A percentile compares a stretch with the other conserved stretches of the same genome.
Evolutionary conservation across 2,888 invertebrate species (phyloP).

Genomic region (Coelinius sp.): DNA sequence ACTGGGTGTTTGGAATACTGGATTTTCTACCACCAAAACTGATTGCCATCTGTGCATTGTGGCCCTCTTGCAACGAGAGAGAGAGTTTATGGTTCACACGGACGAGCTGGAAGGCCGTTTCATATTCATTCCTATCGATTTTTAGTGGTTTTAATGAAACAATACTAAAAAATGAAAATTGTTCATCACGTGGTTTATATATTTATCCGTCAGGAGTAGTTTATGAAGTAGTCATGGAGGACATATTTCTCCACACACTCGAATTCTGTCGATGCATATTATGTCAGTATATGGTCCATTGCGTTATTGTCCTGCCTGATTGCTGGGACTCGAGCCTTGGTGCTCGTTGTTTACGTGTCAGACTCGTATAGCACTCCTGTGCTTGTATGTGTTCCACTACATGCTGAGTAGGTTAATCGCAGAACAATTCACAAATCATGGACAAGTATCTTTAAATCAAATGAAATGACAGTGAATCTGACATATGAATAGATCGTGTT

Average conservation of each 20-base stretch:
- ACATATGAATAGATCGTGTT: neutral
- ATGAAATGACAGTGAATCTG: neutral
- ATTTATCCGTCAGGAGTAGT: neutral
- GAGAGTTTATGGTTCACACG: neutral
- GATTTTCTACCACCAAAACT: conserved; percentile 7
- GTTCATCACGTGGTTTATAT: neutral
- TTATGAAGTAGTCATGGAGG: conserved; percentile 7
- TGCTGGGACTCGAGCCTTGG: conserved; percentile 11
- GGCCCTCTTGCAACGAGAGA: neutral
- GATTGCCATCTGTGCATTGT: conserved; percentile 12
- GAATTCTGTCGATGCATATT: conserved; percentile 17
- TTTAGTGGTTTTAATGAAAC: neutral
- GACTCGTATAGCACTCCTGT: conserved; percentile 15
- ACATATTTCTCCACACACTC: conserved; percentile 4
- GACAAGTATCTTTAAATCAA: neutral
- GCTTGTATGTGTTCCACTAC: conserved; percentile 45
- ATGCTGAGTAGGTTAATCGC: neutral
- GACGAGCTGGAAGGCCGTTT: neutral
- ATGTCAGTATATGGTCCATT: conserved; percentile 15
- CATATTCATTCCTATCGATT: conserved; percentile 4
- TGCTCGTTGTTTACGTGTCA: conserved; percentile 17
- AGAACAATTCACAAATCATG: neutral
- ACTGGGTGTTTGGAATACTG: neutral
- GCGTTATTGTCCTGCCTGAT: conserved; percentile 16
- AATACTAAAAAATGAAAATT: neutral